These are phyloP conservation scores for Hypsibius dujardini DNA, from an alignment of 1,140 invertebrate genomes.

Conservation along the genomic window DNA sequence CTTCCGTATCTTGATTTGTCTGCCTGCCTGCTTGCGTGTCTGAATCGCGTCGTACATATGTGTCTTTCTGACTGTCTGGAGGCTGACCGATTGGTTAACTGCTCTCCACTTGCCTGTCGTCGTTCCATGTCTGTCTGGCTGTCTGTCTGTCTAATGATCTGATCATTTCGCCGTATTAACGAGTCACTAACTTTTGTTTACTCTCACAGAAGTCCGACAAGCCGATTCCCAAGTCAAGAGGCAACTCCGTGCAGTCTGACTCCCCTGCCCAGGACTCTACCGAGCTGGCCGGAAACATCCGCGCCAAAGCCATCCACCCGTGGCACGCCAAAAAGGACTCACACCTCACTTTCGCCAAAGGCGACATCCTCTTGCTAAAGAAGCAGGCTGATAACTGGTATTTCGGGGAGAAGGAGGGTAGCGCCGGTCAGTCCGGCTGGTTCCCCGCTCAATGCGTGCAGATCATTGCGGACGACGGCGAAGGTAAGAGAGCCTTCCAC, in stretches of 20 bases:
- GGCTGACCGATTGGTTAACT: too few relatives aligned
- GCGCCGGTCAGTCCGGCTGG: slow-evolving; percentile 27
- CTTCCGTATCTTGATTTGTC: too few relatives aligned
- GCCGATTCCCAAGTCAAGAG: slow-evolving; percentile 14
- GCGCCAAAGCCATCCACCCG: slow-evolving; percentile 43
- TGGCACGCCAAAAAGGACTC: slow-evolving; percentile 48
- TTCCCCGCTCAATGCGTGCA: slow-evolving; percentile 19
- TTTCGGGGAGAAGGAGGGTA: slow-evolving; percentile 39
- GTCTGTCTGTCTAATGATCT: too few relatives aligned
- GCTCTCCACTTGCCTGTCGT: too few relatives aligned
- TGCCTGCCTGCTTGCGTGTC: too few relatives aligned
- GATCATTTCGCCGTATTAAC: too few relatives aligned
- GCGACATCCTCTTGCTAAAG: slow-evolving; percentile 44
- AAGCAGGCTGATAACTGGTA: slow-evolving; percentile 53
- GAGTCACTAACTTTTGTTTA: too few relatives aligned
- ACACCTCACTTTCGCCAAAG: slow-evolving; percentile 49
- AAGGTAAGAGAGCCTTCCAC: slow-evolving; percentile 4
- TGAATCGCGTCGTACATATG: too few relatives aligned
- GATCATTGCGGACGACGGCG: background rate
- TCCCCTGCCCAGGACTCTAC: slow-evolving; percentile 19
- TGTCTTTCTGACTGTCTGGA: too few relatives aligned
- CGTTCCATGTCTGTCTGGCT: too few relatives aligned
- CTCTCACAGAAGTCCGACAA: slow-evolving; percentile 14
- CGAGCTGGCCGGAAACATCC: slow-evolving; percentile 24
- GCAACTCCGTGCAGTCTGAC: slow-evolving; percentile 9